Evolutionary conservation across 2,113 vertebrate species (phyloP).

Genomic region (Onychostruthus taczanowskii): DNA sequence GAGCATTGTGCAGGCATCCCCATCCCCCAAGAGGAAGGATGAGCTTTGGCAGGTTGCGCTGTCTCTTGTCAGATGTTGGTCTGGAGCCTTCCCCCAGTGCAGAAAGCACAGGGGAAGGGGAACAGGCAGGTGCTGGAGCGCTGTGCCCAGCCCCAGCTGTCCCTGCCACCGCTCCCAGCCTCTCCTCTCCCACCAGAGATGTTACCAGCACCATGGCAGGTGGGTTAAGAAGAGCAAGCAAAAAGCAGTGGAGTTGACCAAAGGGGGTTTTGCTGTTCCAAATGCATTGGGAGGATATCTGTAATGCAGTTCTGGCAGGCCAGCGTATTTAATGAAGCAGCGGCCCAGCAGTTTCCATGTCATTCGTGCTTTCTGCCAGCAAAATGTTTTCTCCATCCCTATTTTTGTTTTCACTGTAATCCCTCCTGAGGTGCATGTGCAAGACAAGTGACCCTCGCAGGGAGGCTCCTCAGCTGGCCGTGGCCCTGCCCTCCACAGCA

Average conservation of each 20-base stretch:
- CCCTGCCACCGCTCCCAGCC: not conserved
- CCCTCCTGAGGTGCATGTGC: not conserved
- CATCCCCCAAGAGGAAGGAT: accelerated
- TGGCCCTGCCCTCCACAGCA: not conserved
- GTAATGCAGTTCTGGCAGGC: slow-evolving; percentile 1
- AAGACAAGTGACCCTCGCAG: not conserved
- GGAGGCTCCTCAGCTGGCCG: accelerated
- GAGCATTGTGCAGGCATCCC: too few relatives aligned
- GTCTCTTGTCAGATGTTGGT: accelerated
- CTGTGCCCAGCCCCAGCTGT: not conserved
- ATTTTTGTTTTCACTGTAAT: not conserved
- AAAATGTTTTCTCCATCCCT: not conserved
- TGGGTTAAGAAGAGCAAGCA: not conserved
- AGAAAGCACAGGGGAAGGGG: not conserved
- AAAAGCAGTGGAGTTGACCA: not conserved
- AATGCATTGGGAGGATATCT: not conserved
- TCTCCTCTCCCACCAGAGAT: not conserved
- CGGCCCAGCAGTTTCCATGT: not conserved
- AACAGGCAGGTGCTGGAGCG: not conserved
- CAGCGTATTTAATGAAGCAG: not conserved
- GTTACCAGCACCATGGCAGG: accelerated
- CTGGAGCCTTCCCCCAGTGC: too few relatives aligned
- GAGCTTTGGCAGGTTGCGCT: not conserved
- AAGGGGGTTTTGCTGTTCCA: not conserved
- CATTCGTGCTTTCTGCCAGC: not conserved